Evolutionary conservation across 2,797 vertebrate genomes (phyloP), one percentile per base, ranked within the genome.

Genomic region (Spea hammondii): DNA sequence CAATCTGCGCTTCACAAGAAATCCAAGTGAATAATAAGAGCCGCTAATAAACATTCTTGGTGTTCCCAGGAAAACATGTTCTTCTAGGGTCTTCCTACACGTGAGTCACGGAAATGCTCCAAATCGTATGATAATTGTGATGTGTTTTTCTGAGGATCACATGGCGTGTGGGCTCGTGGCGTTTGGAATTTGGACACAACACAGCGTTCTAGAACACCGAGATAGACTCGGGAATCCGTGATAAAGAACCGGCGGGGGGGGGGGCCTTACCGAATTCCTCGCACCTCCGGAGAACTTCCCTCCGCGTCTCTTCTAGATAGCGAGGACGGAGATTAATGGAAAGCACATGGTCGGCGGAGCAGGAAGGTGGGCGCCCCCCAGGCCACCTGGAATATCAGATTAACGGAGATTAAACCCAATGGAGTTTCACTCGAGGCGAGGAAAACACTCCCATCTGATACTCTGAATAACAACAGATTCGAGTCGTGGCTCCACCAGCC

Each of bases 401-500:
- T 45, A 69, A 51, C 72, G 11, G 71, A 70, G 55, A 48, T 47
- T 48, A 47, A 50, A 64, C 70, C 74, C 70, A 64, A 12, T 7
- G 45, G 47, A 51, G 57, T 32, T 64, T 65, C 14, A 54, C 53
- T 46, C 62, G 69, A 74, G 66, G 60, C n/a, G 71, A 17, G 44
- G 4, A 54, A 54, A 64, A 50, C 65, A 64, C 7, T 32, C 74
- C 70, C 80, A 77, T 77, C 80, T 77, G 80, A 82, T 8, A 5
- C 53, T 49, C 48, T 12, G 54, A 82, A 82, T 74, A 77, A 77
- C 75, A 74, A 82, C 80, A 78, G 75, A 57, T 82, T 82, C 66
- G 11, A 53, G 44, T 51, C 75, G 65, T 64, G 70, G 32, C 6
- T n/a, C 57, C 62, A 78, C 75, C 75, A 74, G 74, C 75, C 47